These are phyloP conservation scores for Rhorus exstirpatorius DNA, from an alignment of 2,888 invertebrate genomes.

Conservation along the genomic window DNA sequence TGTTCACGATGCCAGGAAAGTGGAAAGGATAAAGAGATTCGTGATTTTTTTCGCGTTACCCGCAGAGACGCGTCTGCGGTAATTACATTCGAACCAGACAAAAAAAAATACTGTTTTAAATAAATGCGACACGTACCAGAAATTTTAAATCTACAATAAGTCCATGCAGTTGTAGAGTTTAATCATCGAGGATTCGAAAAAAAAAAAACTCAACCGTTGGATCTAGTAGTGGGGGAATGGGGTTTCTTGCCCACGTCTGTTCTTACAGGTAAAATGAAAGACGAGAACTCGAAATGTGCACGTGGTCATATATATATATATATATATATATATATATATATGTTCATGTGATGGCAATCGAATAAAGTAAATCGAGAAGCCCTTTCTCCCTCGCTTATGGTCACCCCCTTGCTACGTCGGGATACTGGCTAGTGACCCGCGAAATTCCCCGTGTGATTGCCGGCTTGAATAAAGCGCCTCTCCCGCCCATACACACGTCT, in stretches of 20 bases:
- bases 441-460: constrained; percentile 76
- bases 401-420: constrained; percentile 50
- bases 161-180: not conserved
- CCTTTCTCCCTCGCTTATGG: constrained; percentile 49
- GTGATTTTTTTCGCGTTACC: constrained; percentile 3
- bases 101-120: not conserved
- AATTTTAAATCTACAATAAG: not conserved
- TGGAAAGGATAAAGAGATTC: constrained; percentile 8
- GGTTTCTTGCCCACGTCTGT: constrained; percentile 42
- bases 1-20: constrained; percentile 19
- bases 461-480: constrained; percentile 63
- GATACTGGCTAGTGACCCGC: constrained; percentile 72
- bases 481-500: constrained; percentile 22
- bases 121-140: not conserved
- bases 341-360: constrained; percentile 61
- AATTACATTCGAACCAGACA: constrained; percentile 22
- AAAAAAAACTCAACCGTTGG: not conserved
- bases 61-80: not conserved
- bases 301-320: constrained; percentile 38
- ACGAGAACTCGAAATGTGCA: constrained; percentile 50
- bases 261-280: constrained; percentile 27
- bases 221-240: constrained; percentile 7
- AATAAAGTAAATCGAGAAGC: constrained; percentile 74
- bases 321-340: not conserved
- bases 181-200: not conserved